Base-by-base conservation (phyloP, 2,113 vertebrate genomes). In the Hypanus sabinus region DNA sequence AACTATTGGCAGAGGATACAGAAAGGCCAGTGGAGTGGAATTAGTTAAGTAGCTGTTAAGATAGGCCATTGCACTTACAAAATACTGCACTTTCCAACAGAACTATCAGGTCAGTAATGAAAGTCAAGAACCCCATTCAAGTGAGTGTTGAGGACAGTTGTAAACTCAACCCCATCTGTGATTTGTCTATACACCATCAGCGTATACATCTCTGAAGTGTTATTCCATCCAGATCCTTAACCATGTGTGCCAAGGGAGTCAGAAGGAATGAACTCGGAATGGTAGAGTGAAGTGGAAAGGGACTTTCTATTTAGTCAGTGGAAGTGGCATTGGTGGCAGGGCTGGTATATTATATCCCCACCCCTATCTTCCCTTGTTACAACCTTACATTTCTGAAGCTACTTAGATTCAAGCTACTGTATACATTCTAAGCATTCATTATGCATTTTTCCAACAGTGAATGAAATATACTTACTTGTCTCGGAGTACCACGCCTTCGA, bases 401-500 rank as follows among this genome's bases (percentile, higher is more conserved):
- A 20, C 85, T n/a, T 65, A 5, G 27, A 16, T 18, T 62, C 14
- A 6, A 10, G 30, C n/a, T 57, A 65, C 55, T 88, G 24, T 3
- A 55, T 55, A 81, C 1, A 20, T 27, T 85, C 22, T 55, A 46
- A 55, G 65, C 85, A 12, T 33, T 90, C 62, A 30, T 0, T 94
- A 36, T 30, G 5, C 11, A 20, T 83, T 38, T 83, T 46, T 30
- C 71, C 60, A 71, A 22, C 22, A 27, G 38, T 55, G 93, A 77
- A 65, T 11, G 60, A 60, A 16, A 36, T 60, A 4, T 62, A 95
- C 98, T 97, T 97, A 99, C 99, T 99, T 99, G 96, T 99, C 99
- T 2, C 98, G 96, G 94, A 99, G 97, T 94, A 99, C 98, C 0
- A 98, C 97, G 0, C 98, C 98, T 94, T 99, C 99, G 0, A 99